phyloP scores from a whole-genome alignment of 1,140 invertebrate genomes.

The Babylonia areolata region DNA sequence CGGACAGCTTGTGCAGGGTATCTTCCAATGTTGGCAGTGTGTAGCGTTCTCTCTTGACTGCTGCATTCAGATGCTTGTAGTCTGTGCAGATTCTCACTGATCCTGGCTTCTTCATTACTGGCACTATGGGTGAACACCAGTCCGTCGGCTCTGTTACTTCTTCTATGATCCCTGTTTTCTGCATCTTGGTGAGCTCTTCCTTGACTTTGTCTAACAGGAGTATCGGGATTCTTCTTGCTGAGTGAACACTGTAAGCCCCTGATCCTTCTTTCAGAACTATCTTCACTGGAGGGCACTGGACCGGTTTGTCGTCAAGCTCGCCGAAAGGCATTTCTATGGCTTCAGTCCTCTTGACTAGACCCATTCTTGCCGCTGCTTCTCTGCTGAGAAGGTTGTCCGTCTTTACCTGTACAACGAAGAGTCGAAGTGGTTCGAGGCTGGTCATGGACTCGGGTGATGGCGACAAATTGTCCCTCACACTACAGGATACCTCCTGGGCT shows the following conservation, averaged over 20 bases:
- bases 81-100: slow-evolving; percentile 27
- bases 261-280: background rate
- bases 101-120: slow-evolving; percentile 41
- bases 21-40: background rate
- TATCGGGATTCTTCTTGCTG: slow-evolving; percentile 23
- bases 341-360: background rate
- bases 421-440: background rate
- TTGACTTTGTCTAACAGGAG: slow-evolving; percentile 33
- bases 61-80: background rate
- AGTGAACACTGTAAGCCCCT: too few species aligned
- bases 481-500: background rate
- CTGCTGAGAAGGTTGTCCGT: background rate
- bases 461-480: background rate
- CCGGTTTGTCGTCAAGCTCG: too few species aligned
- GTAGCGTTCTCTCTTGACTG: background rate
- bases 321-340: background rate
- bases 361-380: background rate
- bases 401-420: background rate
- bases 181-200: slow-evolving; percentile 40
- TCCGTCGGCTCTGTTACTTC: slow-evolving; percentile 43
- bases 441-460: background rate
- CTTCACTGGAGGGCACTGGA: background rate
- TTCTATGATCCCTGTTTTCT: slow-evolving; percentile 36
- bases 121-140: slow-evolving; percentile 42
- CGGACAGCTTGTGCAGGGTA: background rate